phyloP scores from a whole-genome alignment of 1,140 invertebrate genomes.

The Diorhabda sublineata region DNA sequence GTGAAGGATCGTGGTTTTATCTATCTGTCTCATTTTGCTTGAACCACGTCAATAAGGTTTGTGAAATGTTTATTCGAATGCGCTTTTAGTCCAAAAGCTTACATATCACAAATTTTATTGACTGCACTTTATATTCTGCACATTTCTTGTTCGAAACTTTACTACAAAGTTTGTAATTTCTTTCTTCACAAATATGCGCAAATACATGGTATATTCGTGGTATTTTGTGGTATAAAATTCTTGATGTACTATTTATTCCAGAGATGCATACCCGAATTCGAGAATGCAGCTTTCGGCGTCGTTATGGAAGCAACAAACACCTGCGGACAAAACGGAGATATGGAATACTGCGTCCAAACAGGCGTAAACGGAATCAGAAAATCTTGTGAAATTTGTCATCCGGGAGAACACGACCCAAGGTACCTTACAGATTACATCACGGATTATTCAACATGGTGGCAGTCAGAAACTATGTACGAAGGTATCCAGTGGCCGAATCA shows the following conservation, averaged over 20 bases:
- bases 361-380: constrained; percentile 55
- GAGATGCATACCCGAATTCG: constrained; percentile 93
- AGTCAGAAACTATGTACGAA: constrained; percentile 95
- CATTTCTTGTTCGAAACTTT: no score
- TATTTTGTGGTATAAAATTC: not conserved
- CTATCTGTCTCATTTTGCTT: no score
- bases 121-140: no score
- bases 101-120: no score
- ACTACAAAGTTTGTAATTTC: no score
- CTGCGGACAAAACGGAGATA: constrained; percentile 75
- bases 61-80: no score
- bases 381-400: constrained; percentile 61
- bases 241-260: constrained; percentile 48
- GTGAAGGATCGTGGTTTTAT: no score
- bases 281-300: constrained; percentile 89
- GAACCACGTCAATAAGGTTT: no score
- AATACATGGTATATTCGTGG: not conserved
- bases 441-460: constrained; percentile 95
- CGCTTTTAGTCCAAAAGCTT: no score
- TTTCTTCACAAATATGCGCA: not conserved
- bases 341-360: constrained; percentile 87
- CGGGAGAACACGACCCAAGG: constrained; percentile 65
- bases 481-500: constrained; percentile 87
- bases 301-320: constrained; percentile 92
- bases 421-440: constrained; percentile 89